phyloP scores from a whole-genome alignment of 2,888 invertebrate genomes.

The Acronicta leporina region DNA sequence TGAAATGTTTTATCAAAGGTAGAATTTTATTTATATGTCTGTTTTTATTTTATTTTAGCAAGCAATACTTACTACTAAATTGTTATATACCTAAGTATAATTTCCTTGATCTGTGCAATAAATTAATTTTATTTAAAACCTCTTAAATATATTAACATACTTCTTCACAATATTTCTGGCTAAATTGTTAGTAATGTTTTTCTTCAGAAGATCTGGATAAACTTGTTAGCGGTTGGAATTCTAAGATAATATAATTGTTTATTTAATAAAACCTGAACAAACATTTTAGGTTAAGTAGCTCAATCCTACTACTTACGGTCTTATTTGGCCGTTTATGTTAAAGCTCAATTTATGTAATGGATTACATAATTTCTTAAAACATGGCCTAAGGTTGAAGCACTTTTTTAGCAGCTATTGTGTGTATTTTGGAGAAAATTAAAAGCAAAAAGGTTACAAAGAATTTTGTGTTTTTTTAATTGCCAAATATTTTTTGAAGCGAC shows the following conservation, averaged over 20 bases:
- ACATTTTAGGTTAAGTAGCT: slow-evolving; percentile 19
- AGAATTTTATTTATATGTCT: no score
- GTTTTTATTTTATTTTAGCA: no score
- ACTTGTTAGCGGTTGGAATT: slow-evolving; percentile 20
- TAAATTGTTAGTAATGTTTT: not conserved
- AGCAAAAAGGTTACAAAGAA: no score
- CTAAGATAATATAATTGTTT: slow-evolving; percentile 17
- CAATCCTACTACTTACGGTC: not conserved
- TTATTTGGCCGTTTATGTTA: slow-evolving; percentile 7
- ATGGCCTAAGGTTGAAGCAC: not conserved
- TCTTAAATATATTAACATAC: no score
- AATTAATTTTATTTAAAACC: no score
- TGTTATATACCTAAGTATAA: no score
- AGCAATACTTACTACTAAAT: no score
- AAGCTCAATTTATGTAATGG: slow-evolving; percentile 5
- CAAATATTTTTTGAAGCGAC: not conserved
- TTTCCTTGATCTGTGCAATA: no score
- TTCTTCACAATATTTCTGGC: no score
- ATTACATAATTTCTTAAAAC: not conserved
- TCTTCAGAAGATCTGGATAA: slow-evolving; percentile 6
- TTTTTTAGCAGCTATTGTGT: not conserved
- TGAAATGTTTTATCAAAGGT: not conserved
- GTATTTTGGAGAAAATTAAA: not conserved
- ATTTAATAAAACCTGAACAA: slow-evolving; percentile 25
- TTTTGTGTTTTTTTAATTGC: not conserved